phyloP scores from a whole-genome alignment of 2,113 vertebrate species.

The Percopsis transmontana region DNA sequence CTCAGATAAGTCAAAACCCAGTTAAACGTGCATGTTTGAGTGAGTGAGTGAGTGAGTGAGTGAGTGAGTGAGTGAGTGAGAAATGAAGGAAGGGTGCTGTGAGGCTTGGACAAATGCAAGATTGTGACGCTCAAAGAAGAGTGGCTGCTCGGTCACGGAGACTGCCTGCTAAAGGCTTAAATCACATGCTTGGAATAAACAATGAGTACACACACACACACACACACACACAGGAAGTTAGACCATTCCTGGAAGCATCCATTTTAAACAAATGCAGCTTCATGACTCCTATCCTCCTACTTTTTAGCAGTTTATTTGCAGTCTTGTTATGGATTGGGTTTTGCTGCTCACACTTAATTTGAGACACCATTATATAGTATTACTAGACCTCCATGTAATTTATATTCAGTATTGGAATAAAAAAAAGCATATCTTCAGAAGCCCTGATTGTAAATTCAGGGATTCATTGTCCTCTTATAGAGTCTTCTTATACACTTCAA shows the following conservation, averaged over 20 bases:
- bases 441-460: conserved; percentile 10
- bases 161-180: conserved; percentile 68
- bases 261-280: conserved; percentile 62
- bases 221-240: conserved; percentile 42
- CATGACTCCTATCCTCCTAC: conserved; percentile 51
- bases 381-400: conserved; percentile 2
- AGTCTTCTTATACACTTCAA: no score
- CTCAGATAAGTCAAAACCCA: no score
- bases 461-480: neutral
- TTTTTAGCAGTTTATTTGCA: conserved; percentile 3
- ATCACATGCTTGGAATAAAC: conserved; percentile 73
- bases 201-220: conserved; percentile 56
- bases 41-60: conserved; percentile 24
- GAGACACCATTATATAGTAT: neutral
- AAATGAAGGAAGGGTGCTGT: conserved; percentile 61
- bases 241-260: conserved; percentile 64
- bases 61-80: conserved; percentile 21
- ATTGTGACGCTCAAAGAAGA: conserved; percentile 70
- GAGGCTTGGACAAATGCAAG: conserved; percentile 73
- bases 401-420: neutral
- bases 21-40: conserved; percentile 28
- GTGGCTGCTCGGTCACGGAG: conserved; percentile 73
- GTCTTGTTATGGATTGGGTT: neutral
- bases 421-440: neutral
- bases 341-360: neutral